Evolutionary conservation across 2,797 vertebrate species (phyloP).

Genomic region (Rhinella marina): DNA sequence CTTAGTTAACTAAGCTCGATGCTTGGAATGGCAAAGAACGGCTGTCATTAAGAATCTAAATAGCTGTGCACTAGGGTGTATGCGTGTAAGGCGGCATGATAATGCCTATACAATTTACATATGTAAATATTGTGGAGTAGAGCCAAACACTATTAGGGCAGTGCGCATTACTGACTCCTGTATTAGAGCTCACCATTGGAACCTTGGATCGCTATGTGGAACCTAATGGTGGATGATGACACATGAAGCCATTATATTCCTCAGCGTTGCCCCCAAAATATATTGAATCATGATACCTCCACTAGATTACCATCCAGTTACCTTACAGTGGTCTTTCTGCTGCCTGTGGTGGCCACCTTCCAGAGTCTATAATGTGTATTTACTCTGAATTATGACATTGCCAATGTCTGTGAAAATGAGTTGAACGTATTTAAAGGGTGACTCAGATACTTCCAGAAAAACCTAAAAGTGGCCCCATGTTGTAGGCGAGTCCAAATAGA

Average conservation of each 20-base stretch:
- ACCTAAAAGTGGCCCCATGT: too few species aligned
- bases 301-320: too few species aligned
- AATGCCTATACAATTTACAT: constrained; percentile 67
- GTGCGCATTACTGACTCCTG: background rate
- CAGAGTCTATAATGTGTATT: too few species aligned
- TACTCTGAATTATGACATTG: too few species aligned
- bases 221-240: background rate
- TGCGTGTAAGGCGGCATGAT: constrained; percentile 63
- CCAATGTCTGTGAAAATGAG: too few species aligned
- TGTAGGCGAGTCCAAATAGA: too few species aligned
- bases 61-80: constrained; percentile 66
- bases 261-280: too few species aligned
- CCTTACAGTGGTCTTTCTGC: too few species aligned
- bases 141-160: background rate
- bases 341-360: too few species aligned
- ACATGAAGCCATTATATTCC: background rate
- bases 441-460: too few species aligned
- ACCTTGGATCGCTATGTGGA: background rate
- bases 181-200: background rate
- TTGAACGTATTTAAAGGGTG: too few species aligned
- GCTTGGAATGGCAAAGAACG: constrained; percentile 75
- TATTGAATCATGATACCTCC: too few species aligned
- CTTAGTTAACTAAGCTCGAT: constrained; percentile 76
- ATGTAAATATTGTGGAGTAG: constrained; percentile 61
- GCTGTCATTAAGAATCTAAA: constrained; percentile 73